Evolutionary conservation across 2,888 invertebrate genomes (phyloP), one percentile per base, ranked within the genome.

Genomic region (Physocephala rufipes): DNA sequence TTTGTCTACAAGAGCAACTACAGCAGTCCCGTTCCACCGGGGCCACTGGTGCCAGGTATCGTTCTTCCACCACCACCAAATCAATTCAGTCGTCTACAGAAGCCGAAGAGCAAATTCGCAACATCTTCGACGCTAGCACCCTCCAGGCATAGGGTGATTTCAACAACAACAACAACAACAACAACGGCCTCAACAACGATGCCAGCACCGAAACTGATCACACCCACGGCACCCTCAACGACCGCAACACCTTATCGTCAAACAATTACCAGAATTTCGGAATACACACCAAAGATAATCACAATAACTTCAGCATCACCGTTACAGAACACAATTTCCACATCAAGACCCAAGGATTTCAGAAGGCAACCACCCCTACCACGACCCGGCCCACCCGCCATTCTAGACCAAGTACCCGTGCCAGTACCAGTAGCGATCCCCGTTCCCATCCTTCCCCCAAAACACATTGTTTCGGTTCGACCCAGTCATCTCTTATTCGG

Each of bases 41-140:
- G 95, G 62, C 95, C 95, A 0, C 86, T 95, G 73, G 95, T 95
- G 9, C 95, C 95, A 2, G 95, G 95, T 66, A 95, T 95, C 74
- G 92, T 95, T 30, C 86, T 95, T 65, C 95, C 95, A 2, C 95
- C 95, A 9, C 95, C 95, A 1, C 94, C 95, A 0, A 91, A 95
- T 82, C 95, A 95, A 86, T 95, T 95, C 80, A 92, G 91, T 4
- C 90, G 91, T 1, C 85, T 92, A 70, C 91, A 93, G 80, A 88
- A 89, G 75, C 84, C 83, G 36, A 88, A 88, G 75, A 74, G 70
- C 21, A 78, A 81, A 72, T 86, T 87, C 62, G 74, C 69, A 76
- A 79, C 28, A 71, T 78, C 43, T 65, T 51, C 74, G 45, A 36
- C 36, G 4, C 63, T 71, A 2, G 61, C 70, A 15, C 68, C 76